phyloP scores from a whole-genome alignment of 2,113 vertebrate genomes.

The Buteo buteo region DNA sequence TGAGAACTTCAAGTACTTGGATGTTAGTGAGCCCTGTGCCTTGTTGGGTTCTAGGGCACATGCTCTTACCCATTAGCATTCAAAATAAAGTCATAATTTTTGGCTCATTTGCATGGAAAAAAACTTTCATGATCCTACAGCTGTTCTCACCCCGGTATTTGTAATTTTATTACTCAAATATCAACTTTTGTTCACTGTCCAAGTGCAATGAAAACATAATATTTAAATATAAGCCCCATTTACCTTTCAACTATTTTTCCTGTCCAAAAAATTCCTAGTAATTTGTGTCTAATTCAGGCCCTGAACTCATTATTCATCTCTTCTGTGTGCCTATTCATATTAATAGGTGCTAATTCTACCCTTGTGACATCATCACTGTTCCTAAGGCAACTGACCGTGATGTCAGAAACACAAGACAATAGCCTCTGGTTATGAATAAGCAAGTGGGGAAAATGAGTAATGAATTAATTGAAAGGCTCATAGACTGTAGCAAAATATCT shows the following conservation, averaged over 20 bases:
- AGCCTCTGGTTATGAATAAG: background rate
- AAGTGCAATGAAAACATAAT: conserved; percentile 61
- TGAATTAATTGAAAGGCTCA: background rate
- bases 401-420: conserved; percentile 64
- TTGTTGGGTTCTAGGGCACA: background rate
- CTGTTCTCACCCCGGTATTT: conserved; percentile 54
- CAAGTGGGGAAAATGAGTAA: background rate
- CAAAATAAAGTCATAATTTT: conserved; percentile 2
- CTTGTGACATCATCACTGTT: conserved; percentile 36
- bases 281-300: conserved; percentile 37
- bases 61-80: background rate
- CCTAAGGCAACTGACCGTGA: conserved; percentile 9
- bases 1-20: background rate
- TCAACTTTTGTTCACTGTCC: conserved; percentile 30
- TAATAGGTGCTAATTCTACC: conserved; percentile 43
- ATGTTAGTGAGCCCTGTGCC: background rate
- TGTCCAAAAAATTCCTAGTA: conserved; percentile 51
- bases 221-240: conserved; percentile 65
- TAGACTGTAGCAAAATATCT: background rate
- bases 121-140: conserved; percentile 31
- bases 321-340: background rate
- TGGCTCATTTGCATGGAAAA: conserved; percentile 63
- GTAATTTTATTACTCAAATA: conserved; percentile 56
- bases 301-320: conserved; percentile 45
- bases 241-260: conserved; percentile 68